Evolutionary conservation across 2,888 invertebrate species (phyloP).

Genomic region (Agriotes lineatus): DNA sequence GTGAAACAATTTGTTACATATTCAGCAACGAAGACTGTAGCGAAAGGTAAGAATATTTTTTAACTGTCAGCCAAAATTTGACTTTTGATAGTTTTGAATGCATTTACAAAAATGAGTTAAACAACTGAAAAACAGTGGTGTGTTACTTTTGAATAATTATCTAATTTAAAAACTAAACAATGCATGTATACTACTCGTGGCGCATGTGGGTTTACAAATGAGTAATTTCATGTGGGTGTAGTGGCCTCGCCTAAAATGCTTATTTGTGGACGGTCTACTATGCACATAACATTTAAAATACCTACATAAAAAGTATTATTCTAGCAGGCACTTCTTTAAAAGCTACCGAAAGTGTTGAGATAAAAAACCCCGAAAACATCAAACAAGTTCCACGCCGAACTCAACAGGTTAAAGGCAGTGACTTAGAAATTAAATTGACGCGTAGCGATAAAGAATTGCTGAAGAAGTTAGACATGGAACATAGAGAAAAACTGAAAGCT

Average conservation of each 20-base stretch:
- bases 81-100: not conserved
- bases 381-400: not conserved
- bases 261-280: no score
- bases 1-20: constrained; percentile 70
- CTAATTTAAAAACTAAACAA: not conserved
- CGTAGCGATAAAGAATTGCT: constrained; percentile 67
- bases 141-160: no score
- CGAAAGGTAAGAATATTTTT: constrained; percentile 11
- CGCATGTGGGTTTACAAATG: not conserved
- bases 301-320: no score
- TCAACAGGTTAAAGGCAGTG: constrained; percentile 38
- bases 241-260: not conserved
- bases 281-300: no score
- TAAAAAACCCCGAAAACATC: no score
- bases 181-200: not conserved
- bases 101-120: not conserved
- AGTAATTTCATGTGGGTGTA: constrained; percentile 3
- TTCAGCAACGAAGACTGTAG: constrained; percentile 52
- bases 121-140: not conserved
- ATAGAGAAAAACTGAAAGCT: constrained; percentile 59
- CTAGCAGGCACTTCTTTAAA: not conserved
- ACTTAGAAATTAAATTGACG: constrained; percentile 67
- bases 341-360: no score
- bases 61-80: not conserved
- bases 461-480: constrained; percentile 68